Conservation (phyloP, 2,113 vertebrate genomes). For the Chionis minor region DNA sequence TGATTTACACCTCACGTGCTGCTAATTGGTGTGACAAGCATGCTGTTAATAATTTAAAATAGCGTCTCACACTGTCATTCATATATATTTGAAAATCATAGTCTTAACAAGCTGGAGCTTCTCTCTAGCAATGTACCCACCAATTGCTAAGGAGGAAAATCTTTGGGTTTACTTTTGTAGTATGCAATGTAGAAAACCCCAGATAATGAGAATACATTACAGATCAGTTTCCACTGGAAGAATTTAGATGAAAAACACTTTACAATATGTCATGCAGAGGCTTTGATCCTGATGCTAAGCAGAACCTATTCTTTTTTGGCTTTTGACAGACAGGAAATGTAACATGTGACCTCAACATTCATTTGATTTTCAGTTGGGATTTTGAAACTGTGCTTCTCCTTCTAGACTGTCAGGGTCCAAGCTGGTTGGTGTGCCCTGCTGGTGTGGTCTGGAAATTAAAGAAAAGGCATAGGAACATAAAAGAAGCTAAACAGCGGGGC, state of each 20-base stretch:
- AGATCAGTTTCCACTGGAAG: not conserved
- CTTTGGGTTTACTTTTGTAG: not conserved
- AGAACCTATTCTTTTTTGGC: not conserved
- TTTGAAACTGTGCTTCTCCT: not conserved
- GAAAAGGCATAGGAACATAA: not conserved
- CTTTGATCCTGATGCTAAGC: not conserved
- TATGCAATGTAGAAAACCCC: not conserved
- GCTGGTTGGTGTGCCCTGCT: not conserved
- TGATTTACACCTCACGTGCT: not conserved
- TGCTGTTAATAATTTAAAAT: not conserved
- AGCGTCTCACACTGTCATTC: not conserved
- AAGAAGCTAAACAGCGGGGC: not conserved
- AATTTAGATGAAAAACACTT: not conserved
- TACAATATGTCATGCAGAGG: not conserved
- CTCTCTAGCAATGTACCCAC: not conserved
- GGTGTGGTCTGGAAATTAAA: not conserved
- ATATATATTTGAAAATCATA: not conserved
- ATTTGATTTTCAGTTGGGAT: not conserved
- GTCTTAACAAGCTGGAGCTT: not conserved
- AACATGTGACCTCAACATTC: not conserved
- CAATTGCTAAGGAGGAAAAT: not conserved
- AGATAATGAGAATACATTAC: not conserved
- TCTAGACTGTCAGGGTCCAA: not conserved
- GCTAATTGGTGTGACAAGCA: constrained; percentile 4
- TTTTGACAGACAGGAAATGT: not conserved